phyloP scores from a whole-genome alignment of 2,113 vertebrate species.

The Ploceus nigricollis region DNA sequence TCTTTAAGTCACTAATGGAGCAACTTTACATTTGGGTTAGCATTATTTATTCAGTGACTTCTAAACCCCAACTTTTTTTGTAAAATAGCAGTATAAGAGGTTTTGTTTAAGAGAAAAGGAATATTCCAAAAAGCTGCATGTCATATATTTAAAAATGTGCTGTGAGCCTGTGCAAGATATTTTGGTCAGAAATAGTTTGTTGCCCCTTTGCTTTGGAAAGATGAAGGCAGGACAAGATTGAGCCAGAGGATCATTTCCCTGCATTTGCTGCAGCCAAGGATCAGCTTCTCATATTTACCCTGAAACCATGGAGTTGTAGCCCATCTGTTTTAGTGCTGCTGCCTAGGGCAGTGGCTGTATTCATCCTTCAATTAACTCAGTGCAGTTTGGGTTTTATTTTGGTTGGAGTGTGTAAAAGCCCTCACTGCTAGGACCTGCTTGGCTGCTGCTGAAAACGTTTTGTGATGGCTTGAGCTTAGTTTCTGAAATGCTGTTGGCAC shows the following conservation, averaged over 20 bases:
- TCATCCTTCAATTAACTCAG: conserved; percentile 21
- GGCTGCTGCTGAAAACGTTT: conserved; percentile 11
- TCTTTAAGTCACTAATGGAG: neutral
- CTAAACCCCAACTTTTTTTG: neutral
- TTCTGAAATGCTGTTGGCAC: conserved; percentile 28
- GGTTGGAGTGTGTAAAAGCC: neutral
- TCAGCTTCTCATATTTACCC: neutral
- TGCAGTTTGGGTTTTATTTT: conserved; percentile 30
- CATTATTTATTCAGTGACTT: neutral
- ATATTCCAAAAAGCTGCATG: neutral
- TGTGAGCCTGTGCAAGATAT: rapidly evolving
- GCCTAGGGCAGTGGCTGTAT: neutral
- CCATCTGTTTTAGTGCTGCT: neutral
- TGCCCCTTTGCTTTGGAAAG: neutral
- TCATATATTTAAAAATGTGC: neutral
- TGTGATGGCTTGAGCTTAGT: neutral
- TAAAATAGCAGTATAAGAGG: neutral
- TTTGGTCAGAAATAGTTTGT: neutral
- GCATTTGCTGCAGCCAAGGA: neutral
- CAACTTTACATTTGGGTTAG: neutral
- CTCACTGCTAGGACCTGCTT: neutral
- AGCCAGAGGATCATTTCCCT: neutral
- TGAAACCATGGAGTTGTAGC: neutral
- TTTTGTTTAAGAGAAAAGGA: neutral
- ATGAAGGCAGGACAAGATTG: neutral